A percentile compares a stretch with the other conserved stretches of the same genome.
These are phyloP conservation scores for Balanococcus diminutus DNA, from an alignment of 2,888 invertebrate species.

Conservation along the genomic window DNA sequence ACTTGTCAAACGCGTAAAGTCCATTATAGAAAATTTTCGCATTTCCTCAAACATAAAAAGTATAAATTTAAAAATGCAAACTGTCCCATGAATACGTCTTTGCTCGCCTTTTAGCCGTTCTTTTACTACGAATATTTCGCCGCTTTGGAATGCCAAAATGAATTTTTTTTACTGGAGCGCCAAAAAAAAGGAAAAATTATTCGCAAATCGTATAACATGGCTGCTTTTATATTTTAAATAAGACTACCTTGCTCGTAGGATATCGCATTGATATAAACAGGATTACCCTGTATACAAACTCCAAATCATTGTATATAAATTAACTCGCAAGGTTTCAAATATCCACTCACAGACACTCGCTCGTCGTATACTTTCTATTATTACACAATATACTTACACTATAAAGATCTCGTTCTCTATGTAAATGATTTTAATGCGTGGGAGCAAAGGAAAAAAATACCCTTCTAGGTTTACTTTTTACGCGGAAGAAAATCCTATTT, in stretches of 20 bases:
- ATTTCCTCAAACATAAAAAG: conserved; percentile 29
- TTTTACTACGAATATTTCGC: conserved; percentile 1
- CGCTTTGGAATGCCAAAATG: neutral
- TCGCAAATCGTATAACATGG: neutral
- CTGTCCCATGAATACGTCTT: neutral
- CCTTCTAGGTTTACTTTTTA: conserved; percentile 12
- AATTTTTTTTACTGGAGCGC: neutral
- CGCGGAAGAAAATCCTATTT: conserved; percentile 44
- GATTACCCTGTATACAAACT: neutral
- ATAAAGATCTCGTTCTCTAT: neutral
- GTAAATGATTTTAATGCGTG: conserved; percentile 49
- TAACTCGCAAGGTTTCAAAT: neutral
- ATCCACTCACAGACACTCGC: neutral
- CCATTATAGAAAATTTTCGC: conserved; percentile 31
- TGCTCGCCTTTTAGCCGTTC: neutral
- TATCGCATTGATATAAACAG: neutral
- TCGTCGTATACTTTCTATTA: neutral
- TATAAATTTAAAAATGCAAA: conserved; percentile 30
- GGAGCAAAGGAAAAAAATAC: conserved; percentile 30
- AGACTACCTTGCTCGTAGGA: no score
- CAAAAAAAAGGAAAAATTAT: neutral
- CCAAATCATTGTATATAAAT: neutral
- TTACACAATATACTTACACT: neutral
- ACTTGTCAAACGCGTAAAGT: conserved; percentile 44
- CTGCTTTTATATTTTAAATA: no score